Evolutionary conservation across 2,113 vertebrate genomes (phyloP).

Genomic region (Pseudolaguvia tuberculata): DNA sequence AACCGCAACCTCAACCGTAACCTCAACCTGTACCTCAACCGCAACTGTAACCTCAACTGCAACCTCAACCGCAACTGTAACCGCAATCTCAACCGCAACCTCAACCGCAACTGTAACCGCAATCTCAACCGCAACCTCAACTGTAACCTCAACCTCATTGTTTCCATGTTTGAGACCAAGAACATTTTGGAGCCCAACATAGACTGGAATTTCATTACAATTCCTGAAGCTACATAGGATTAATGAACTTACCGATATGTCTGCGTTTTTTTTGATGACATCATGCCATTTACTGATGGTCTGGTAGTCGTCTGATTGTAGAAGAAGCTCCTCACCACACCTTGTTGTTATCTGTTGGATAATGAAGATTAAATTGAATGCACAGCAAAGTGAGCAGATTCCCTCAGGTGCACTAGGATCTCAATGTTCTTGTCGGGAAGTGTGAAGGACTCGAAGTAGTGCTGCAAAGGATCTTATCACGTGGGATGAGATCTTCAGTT

Average conservation of each 20-base stretch:
- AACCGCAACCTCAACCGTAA: too few relatives aligned
- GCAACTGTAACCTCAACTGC: too few relatives aligned
- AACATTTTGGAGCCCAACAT: background rate
- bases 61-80: too few relatives aligned
- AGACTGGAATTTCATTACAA: background rate
- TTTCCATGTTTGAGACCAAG: too few relatives aligned
- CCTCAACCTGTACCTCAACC: too few relatives aligned
- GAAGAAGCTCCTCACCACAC: conserved; percentile 79
- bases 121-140: too few relatives aligned
- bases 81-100: too few relatives aligned
- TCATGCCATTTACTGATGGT: conserved; percentile 82
- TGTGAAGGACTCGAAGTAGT: background rate
- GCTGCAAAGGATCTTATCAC: background rate
- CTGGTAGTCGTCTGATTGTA: conserved; percentile 79
- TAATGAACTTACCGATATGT: conserved; percentile 75
- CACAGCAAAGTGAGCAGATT: background rate
- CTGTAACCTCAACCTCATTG: too few relatives aligned
- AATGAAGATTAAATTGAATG: conserved; percentile 13
- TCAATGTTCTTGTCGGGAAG: background rate
- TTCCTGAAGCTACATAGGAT: background rate
- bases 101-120: too few relatives aligned
- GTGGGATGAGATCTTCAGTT: too few relatives aligned
- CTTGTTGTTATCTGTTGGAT: conserved; percentile 74
- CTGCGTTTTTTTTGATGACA: conserved; percentile 81
- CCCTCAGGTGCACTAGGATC: background rate